Percentiles rank a stretch among this genome's conserved stretches.
Conservation (phyloP, 2,113 vertebrate species). For the Anarrhichthys ocellatus region DNA sequence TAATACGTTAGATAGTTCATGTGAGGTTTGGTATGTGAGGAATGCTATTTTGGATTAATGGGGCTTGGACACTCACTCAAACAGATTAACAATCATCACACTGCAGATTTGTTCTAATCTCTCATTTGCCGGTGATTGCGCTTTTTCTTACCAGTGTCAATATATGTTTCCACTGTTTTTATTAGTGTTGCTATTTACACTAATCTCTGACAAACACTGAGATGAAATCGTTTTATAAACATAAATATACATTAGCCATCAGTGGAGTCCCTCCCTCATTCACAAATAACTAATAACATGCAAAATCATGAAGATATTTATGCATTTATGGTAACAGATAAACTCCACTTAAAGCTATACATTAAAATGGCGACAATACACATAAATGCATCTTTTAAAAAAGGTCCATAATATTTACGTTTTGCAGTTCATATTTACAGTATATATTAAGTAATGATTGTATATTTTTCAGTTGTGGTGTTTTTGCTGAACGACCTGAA, state of each 20-base stretch:
- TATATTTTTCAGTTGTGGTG: background rate
- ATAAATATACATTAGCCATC: background rate
- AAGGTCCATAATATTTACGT: background rate
- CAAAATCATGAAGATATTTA: background rate
- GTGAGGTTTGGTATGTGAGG: background rate
- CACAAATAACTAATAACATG: background rate
- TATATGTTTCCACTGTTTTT: background rate
- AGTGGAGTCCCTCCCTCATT: background rate
- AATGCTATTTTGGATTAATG: background rate
- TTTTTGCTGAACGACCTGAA: background rate
- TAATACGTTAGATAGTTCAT: background rate
- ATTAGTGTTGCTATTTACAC: background rate
- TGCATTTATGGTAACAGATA: background rate
- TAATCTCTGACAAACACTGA: background rate
- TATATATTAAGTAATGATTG: background rate
- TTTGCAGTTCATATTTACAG: background rate
- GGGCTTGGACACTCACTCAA: background rate
- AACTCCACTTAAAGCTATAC: background rate
- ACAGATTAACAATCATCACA: background rate
- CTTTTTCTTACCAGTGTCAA: background rate
- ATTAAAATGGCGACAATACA: background rate
- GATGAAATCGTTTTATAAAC: background rate
- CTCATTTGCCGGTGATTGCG: too few species aligned
- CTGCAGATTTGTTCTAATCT: background rate
- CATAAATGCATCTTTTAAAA: background rate